Evolutionary conservation across 1,140 invertebrate species (phyloP).

Genomic region (Diabrotica virgifera): DNA sequence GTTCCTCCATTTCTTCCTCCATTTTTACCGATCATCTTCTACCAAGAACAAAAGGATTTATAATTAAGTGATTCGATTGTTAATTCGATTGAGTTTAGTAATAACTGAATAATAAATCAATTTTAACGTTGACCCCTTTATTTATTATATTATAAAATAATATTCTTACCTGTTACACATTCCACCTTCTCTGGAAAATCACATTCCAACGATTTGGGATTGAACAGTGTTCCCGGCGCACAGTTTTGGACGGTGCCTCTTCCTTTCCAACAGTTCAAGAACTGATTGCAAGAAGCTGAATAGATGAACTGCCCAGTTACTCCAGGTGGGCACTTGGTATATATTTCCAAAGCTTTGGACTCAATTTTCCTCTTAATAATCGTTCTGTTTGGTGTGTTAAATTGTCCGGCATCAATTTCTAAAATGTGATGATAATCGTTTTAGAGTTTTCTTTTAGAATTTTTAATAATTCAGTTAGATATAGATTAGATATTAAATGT

Average conservation of each 20-base stretch:
- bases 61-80: neutral
- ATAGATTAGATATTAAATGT: too few relatives aligned
- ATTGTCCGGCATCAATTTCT: neutral
- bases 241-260: constrained; percentile 59
- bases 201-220: constrained; percentile 59
- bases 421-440: neutral
- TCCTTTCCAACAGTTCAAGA: constrained; percentile 66
- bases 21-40: too few relatives aligned
- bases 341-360: constrained; percentile 26
- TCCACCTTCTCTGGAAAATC: constrained; percentile 63
- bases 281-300: constrained; percentile 63
- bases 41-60: too few relatives aligned
- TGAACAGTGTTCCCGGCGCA: constrained; percentile 65
- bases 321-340: constrained; percentile 52
- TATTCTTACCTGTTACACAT: constrained; percentile 49
- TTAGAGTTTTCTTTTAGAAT: too few relatives aligned
- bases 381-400: neutral
- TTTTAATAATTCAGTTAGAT: too few relatives aligned
- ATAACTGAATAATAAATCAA: too few relatives aligned
- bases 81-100: neutral
- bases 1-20: too few relatives aligned
- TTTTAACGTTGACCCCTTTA: too few relatives aligned
- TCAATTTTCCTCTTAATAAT: constrained; percentile 18
- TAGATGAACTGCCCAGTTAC: constrained; percentile 60
- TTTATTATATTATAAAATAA: neutral